Base-by-base conservation (phyloP, 2,888 invertebrate genomes). In the Trileptium ribeirensis region DNA sequence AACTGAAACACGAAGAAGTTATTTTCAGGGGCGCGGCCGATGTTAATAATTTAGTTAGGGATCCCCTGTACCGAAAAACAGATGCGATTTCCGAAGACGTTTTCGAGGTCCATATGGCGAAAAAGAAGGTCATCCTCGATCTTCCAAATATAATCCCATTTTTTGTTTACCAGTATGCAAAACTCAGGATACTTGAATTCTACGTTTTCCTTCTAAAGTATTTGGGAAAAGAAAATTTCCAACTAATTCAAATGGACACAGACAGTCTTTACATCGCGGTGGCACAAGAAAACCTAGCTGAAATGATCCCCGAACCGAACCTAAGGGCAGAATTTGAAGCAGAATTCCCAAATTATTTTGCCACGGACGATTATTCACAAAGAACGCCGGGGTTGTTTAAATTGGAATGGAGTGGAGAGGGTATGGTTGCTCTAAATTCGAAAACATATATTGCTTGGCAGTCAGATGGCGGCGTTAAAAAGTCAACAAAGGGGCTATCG, bases 231-330 rank as follows among this genome's bases (percentile, higher is more conserved):
- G 70, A 70, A 70, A 70, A 19, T 70, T 70, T 70, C n/a, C 70
- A 70, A 70, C 15, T 70, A n/a, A 70, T 70, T 70, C 8, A 70
- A 70, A 70, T 70, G 70, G 70, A 70, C n/a, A 70, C 70, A 19
- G 70, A 70, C n/a, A 33, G 33, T 19, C 36, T 70, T 19, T 70
- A 70, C n/a, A 15, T 70, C 36, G 70, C 70, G 15, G 3, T 70
- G n/a, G 31, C 70, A 70, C 3, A 8, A 15, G 70, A 70, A 29
- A 33, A 8, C 15, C 8, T 70, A n/a, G n/a, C n/a, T n/a, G n/a
- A n/a, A n/a, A n/a, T n/a, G n/a, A n/a, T n/a, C n/a, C n/a, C n/a
- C n/a, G n/a, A n/a, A n/a, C n/a, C n/a, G n/a, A n/a, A n/a, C n/a
- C n/a, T n/a, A n/a, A n/a, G n/a, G n/a, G n/a, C n/a, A n/a, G n/a